A percentile compares a stretch with the other conserved stretches of the same genome.
Evolutionary conservation across 2,797 vertebrate genomes (phyloP).

Genomic region (Sebastolobus alascanus): DNA sequence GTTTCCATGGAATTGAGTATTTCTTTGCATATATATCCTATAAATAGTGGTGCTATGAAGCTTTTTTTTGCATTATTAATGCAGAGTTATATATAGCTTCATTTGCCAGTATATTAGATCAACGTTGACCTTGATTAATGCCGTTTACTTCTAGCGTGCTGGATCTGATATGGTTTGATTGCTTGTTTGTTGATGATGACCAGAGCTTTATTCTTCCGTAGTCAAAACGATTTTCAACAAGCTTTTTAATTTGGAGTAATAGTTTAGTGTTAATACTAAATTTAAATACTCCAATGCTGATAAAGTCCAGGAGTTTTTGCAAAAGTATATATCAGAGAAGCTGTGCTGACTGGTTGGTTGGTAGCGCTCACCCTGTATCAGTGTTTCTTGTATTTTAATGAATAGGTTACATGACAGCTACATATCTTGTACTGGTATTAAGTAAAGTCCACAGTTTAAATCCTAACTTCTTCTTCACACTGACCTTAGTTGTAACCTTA

Average conservation of each 20-base stretch:
- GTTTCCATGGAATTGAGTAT: background rate
- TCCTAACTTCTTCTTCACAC: background rate
- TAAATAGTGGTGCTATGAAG: background rate
- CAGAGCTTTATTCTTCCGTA: background rate
- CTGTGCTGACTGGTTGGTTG: no score
- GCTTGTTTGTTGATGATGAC: background rate
- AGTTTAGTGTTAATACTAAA: background rate
- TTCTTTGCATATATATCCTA: background rate
- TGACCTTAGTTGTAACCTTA: background rate
- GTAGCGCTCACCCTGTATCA: no score
- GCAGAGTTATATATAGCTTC: background rate
- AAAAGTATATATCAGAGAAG: no score
- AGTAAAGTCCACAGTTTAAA: no score
- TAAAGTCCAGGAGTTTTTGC: no score
- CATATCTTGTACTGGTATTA: no score
- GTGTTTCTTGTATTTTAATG: no score
- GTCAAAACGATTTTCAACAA: background rate
- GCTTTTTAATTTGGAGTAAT: background rate
- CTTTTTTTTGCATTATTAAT: conserved; percentile 13
- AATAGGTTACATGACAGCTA: no score
- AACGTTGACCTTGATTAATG: background rate
- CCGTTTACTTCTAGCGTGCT: background rate
- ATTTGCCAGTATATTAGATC: background rate
- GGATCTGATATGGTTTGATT: background rate
- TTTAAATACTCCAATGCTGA: background rate